Base-by-base conservation (phyloP, 2,888 invertebrate genomes). In the Hyposoter didymator region DNA sequence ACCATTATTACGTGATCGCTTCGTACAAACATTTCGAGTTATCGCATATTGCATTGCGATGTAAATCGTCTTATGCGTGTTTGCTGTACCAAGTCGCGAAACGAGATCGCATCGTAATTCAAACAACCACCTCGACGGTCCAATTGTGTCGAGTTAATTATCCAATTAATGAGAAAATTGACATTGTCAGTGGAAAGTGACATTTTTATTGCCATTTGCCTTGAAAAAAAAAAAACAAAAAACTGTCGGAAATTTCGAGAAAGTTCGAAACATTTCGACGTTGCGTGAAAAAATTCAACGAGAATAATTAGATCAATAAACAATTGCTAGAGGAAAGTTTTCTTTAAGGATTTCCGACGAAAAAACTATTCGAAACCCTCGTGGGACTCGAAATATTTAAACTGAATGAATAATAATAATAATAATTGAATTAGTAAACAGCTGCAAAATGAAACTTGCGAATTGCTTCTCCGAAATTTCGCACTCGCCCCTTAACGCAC, bases 1-100 rank as follows among this genome's bases (percentile, higher is more conserved):
- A 62, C 69, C 59, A 78, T 82, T 66, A 62, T 85, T 82, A 78
- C 84, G 75, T 82, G 78, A 82, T 78, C 73, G 76, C 32, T 17
- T 43, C 43, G 47, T 49, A 49, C 64, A 70, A 70, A 79, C 59
- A 78, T 70, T 79, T 70, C 47, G 47, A 35, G 32, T 62, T 70
- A 62, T 62, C 72, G 49, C 52, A 72, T 72, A 52, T 69, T 22
- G 64, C 67, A 19, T 81, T 45, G 47, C 64, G 59, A 75, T 55
- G 35, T 52, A 22, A 35, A 45, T 12, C 74, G 74, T 32, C 43
- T 28, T 62, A 17, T 28, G 62, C 45, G 28, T 14, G 47, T 69
- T 19, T 69, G 19, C 45, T 69, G 45, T 69, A 28, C 39, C 19
- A 10, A 69, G 17, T 69, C 45, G 17, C 69, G 45, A 69, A 69